A percentile compares a stretch with the other conserved stretches of the same genome.
Conservation (phyloP, 2,888 invertebrate genomes). For the Trichopria drosophilae region DNA sequence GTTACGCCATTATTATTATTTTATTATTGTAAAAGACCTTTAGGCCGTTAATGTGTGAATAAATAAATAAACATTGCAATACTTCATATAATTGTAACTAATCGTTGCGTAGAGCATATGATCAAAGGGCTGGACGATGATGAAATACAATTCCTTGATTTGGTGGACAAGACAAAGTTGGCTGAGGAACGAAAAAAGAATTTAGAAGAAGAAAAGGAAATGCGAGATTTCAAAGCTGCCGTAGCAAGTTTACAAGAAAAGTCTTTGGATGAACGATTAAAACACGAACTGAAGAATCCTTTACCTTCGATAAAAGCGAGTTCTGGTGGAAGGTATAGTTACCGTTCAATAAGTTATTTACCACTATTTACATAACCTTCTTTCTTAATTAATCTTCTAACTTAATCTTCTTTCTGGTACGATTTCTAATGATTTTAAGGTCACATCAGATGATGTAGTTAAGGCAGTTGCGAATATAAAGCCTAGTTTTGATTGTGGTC, state of each 20-base stretch:
- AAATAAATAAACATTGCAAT: not conserved
- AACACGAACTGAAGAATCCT: slow-evolving; percentile 55
- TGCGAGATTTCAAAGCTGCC: slow-evolving; percentile 79
- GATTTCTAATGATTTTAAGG: too few species aligned
- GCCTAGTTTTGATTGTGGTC: too few species aligned
- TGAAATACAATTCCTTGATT: slow-evolving; percentile 91
- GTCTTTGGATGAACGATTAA: slow-evolving; percentile 63
- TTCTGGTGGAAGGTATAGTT: slow-evolving; percentile 45
- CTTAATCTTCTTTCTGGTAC: slow-evolving; percentile 1
- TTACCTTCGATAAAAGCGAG: slow-evolving; percentile 36
- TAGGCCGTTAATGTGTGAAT: too few species aligned
- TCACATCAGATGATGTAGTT: too few species aligned
- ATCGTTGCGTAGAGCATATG: slow-evolving; percentile 69
- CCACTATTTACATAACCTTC: slow-evolving; percentile 8
- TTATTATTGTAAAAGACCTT: slow-evolving; percentile 5
- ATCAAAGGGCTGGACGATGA: slow-evolving; percentile 93
- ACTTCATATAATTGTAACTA: slow-evolving; percentile 5
- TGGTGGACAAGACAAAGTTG: slow-evolving; percentile 83
- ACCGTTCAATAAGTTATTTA: too few species aligned
- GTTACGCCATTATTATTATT: slow-evolving; percentile 5
- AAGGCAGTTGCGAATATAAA: too few species aligned
- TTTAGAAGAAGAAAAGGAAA: slow-evolving; percentile 80
- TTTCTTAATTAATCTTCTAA: slow-evolving; percentile 9
- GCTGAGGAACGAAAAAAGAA: slow-evolving; percentile 83
- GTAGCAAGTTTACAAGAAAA: slow-evolving; percentile 71